Evolutionary conservation across 1,140 invertebrate species (phyloP), one percentile per base, ranked within the genome.

Genomic region (Drosophila tropicalis): DNA sequence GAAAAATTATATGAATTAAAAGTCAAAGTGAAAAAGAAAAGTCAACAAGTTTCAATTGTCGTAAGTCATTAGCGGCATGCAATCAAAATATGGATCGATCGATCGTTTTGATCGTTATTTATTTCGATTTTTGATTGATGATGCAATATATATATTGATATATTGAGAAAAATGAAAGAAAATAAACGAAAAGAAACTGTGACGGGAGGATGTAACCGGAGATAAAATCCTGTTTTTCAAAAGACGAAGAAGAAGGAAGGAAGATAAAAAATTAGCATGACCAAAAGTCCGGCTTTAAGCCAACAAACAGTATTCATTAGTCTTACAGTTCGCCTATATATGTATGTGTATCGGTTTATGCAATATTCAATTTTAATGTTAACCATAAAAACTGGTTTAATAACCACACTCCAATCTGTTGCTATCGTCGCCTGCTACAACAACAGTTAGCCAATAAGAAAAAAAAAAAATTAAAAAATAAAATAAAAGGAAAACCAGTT

Each of bases 341-440:
- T 44, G 76, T 82, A 29, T 29, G 70, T 58, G 32, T 67, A 34
- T 64, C 22, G 66, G 40, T 87, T 87, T 87, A 87, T 87, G 83
- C 83, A 87, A 87, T 79, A 83, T 66, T 56, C 15, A 47, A 62
- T 78, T 72, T 87, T 82, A 82, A 86, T 76, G 79, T 70, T 87
- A 65, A 87, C 65, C 44, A 70, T 71, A 73, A 6, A 86, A 86
- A 87, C 83, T 67, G 70, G 83, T 87, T 87, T 77, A 47, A 47
- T 19, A 47, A 47, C 15, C 15, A 47, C 44, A 47, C 15, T 17
- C 10, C 3, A 7, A 12, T 51, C 17, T 7, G 9, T 19, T 29
- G 29, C 29, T 17, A 7, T 36, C 10, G 34, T 36, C 44, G 17
- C 62, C 67, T 56, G 47, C 70, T 68, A 70, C 54, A 67, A 62